Evolutionary conservation across 2,113 vertebrate genomes (phyloP).

Genomic region (Megaleporinus macrocephalus): DNA sequence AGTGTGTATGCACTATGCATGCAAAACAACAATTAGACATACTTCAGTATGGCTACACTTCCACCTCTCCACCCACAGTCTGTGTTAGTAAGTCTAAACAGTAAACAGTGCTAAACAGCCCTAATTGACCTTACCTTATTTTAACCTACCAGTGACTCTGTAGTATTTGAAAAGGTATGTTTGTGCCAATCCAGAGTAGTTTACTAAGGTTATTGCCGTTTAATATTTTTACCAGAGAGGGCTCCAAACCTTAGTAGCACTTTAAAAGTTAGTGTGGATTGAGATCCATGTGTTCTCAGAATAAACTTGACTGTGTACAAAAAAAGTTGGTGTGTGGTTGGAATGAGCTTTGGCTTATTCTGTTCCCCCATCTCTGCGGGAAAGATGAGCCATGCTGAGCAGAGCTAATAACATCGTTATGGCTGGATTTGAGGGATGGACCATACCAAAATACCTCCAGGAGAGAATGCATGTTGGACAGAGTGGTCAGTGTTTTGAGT

Average conservation of each 20-base stretch:
- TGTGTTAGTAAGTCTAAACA: no score
- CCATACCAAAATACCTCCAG: constrained; percentile 12
- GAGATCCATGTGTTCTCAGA: no score
- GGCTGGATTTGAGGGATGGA: constrained; percentile 27
- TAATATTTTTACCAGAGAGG: neutral
- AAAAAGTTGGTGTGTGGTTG: neutral
- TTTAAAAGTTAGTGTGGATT: no score
- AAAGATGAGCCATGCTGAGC: constrained; percentile 14
- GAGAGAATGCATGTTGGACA: constrained; percentile 10
- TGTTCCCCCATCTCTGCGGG: neutral
- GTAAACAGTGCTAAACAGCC: neutral
- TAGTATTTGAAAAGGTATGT: no score
- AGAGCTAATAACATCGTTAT: constrained; percentile 35
- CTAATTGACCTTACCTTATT: no score
- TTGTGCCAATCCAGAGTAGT: no score
- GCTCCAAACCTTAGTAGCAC: no score
- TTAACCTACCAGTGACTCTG: no score
- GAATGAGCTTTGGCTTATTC: neutral
- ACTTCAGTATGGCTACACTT: no score
- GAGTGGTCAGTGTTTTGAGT: neutral
- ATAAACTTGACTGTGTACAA: neutral
- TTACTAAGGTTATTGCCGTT: neutral
- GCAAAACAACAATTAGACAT: no score
- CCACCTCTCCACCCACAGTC: no score
- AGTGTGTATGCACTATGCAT: no score